Evolutionary conservation across 2,797 vertebrate genomes (phyloP).

Genomic region (Helarctos malayanus): DNA sequence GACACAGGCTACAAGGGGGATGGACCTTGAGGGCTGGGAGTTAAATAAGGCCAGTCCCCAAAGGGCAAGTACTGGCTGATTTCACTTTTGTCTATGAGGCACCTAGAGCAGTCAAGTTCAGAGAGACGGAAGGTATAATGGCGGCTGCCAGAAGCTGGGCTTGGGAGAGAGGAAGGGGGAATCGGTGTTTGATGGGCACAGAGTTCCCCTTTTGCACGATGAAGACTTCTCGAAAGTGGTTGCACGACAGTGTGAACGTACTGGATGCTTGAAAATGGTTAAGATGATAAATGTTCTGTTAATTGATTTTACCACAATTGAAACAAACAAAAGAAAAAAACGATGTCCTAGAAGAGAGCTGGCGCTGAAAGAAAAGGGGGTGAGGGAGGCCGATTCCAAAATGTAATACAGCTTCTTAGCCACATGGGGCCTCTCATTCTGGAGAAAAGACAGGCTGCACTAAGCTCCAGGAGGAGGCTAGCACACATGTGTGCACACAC

Average conservation of each 20-base stretch:
- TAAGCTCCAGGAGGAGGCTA: neutral
- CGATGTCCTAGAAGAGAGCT: neutral
- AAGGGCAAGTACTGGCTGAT: rapidly evolving
- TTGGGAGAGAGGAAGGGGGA: rapidly evolving
- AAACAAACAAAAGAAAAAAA: neutral
- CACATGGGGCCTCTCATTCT: rapidly evolving
- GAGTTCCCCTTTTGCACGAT: neutral
- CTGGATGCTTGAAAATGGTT: rapidly evolving
- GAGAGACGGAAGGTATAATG: neutral
- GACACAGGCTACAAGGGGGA: neutral
- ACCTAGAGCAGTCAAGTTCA: neutral
- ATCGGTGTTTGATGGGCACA: neutral
- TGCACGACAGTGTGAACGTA: rapidly evolving
- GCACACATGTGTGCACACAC: rapidly evolving
- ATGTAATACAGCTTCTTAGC: neutral
- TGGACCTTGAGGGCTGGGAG: neutral
- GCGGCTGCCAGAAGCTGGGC: neutral
- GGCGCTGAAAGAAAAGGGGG: neutral
- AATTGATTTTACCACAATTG: neutral
- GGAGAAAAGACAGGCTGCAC: too few relatives aligned
- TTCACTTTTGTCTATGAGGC: neutral
- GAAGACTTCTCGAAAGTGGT: neutral
- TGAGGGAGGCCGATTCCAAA: too few relatives aligned
- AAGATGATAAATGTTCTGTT: neutral
- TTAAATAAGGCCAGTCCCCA: neutral